phyloP scores from a whole-genome alignment of 2,888 invertebrate species.

The Agrypnus murinus region DNA sequence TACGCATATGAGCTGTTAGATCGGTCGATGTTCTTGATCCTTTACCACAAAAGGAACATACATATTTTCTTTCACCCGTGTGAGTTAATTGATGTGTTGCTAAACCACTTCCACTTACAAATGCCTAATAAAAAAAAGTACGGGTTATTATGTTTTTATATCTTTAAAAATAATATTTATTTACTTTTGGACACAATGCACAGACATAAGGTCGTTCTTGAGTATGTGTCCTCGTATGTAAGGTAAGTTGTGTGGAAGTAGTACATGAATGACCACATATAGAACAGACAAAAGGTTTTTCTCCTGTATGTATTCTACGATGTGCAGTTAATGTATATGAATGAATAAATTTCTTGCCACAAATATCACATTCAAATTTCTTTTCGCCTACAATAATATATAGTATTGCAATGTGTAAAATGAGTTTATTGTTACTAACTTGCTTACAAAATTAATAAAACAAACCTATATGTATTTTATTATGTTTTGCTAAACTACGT shows the following conservation, averaged over 20 bases:
- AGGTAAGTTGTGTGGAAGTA: slow-evolving; percentile 61
- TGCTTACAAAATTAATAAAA: slow-evolving; percentile 3
- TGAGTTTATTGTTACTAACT: background rate
- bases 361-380: slow-evolving; percentile 58
- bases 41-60: slow-evolving; percentile 59
- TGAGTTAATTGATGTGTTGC: slow-evolving; percentile 60
- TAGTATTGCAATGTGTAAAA: background rate
- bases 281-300: slow-evolving; percentile 61
- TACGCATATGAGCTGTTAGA: slow-evolving; percentile 59
- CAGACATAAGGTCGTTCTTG: slow-evolving; percentile 62
- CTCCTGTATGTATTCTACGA: slow-evolving; percentile 60
- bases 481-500: slow-evolving; percentile 60
- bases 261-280: slow-evolving; percentile 60
- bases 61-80: slow-evolving; percentile 60
- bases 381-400: slow-evolving; percentile 57
- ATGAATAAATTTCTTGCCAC: slow-evolving; percentile 61
- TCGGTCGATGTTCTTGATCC: slow-evolving; percentile 59
- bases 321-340: slow-evolving; percentile 60
- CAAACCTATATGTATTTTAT: slow-evolving; percentile 61
- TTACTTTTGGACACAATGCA: slow-evolving; percentile 59
- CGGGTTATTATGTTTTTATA: background rate
- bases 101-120: slow-evolving; percentile 59
- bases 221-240: slow-evolving; percentile 60
- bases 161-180: background rate
- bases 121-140: slow-evolving; percentile 55